These are phyloP conservation scores for Phortica okadai DNA, from an alignment of 2,888 invertebrate species.

Conservation along the genomic window DNA sequence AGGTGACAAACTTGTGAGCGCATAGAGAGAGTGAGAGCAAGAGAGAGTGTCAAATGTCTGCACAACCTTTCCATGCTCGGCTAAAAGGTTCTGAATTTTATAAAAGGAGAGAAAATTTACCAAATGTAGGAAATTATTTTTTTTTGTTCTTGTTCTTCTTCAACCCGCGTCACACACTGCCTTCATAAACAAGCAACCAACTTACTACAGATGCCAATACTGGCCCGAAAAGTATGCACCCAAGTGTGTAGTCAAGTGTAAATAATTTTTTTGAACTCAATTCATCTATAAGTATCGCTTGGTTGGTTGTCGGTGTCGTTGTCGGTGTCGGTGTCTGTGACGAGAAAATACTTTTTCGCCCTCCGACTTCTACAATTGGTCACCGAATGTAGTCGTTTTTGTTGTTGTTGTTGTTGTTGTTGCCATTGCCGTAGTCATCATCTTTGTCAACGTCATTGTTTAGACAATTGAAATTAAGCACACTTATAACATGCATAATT, in stretches of 20 bases:
- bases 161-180: not conserved
- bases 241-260: conserved; percentile 65
- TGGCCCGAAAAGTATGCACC: conserved; percentile 26
- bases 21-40: conserved; percentile 33
- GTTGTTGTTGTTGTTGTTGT: conserved; percentile 28
- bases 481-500: conserved; percentile 70
- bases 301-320: not conserved
- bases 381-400: conserved; percentile 53
- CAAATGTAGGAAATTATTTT: not conserved
- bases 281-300: conserved; percentile 22
- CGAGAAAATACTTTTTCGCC: not conserved
- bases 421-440: conserved; percentile 7
- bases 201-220: not conserved
- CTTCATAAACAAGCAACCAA: conserved; percentile 5
- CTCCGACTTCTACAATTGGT: conserved; percentile 68
- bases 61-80: conserved; percentile 10
- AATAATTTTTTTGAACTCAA: conserved; percentile 50
- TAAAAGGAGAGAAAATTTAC: not conserved
- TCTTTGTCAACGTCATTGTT: conserved; percentile 48
- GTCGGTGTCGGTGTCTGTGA: conserved; percentile 23
- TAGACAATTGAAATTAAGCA: conserved; percentile 71
- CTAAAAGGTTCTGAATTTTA: not conserved
- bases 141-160: not conserved
- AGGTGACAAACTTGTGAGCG: not conserved
- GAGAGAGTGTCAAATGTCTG: conserved; percentile 36